These are phyloP conservation scores for Echinometra lucunter DNA, from an alignment of 53 echinoderm and acorn worm species.

Conservation along the genomic window DNA sequence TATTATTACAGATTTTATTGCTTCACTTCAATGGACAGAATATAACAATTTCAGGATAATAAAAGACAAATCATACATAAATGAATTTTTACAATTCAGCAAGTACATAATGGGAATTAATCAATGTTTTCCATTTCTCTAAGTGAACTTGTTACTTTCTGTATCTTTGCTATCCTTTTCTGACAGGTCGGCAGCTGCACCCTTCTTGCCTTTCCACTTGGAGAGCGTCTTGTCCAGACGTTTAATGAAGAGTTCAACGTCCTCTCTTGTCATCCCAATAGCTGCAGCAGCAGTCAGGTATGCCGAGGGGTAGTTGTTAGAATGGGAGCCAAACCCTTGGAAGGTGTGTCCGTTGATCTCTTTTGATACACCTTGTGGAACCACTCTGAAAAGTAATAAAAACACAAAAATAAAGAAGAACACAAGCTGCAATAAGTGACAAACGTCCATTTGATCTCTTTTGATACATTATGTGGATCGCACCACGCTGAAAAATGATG, in stretches of 20 bases:
- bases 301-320: constrained; percentile 81
- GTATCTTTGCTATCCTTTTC: neutral
- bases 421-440: too few species aligned
- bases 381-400: constrained; percentile 73
- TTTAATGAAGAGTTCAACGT: constrained; percentile 93
- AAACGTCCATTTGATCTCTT: too few species aligned
- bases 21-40: too few species aligned
- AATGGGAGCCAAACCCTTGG: constrained; percentile 88
- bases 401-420: neutral
- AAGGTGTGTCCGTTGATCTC: constrained; percentile 85
- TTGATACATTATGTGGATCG: too few species aligned
- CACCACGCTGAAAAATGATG: too few species aligned
- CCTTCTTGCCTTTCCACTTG: constrained; percentile 76
- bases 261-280: constrained; percentile 88
- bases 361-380: constrained; percentile 81
- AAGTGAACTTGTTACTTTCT: neutral
- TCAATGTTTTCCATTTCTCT: neutral
- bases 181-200: neutral
- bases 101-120: too few species aligned
- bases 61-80: too few species aligned
- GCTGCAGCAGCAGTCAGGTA: constrained; percentile 98
- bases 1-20: too few species aligned
- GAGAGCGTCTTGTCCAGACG: constrained; percentile 89
- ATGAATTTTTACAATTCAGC: too few species aligned
- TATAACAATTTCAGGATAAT: too few species aligned